These are phyloP conservation scores for Parotia lawesii DNA, from an alignment of 2,113 vertebrate species.

Conservation along the genomic window DNA sequence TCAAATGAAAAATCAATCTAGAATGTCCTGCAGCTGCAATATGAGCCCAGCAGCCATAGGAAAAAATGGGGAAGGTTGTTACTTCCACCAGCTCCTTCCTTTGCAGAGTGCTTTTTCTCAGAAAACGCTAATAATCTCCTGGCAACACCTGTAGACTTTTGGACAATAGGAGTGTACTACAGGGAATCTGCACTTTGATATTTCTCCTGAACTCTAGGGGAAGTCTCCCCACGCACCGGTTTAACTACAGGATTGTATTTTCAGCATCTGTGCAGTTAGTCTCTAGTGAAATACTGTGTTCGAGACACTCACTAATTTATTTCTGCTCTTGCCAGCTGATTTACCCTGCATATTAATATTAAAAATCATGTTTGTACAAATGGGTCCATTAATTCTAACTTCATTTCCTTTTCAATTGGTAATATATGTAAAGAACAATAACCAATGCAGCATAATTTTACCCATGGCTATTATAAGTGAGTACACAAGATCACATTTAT, in stretches of 20 bases:
- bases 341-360: conserved; percentile 38
- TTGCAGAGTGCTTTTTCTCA: background rate
- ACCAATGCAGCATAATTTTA: conserved; percentile 36
- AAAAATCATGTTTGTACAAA: conserved; percentile 36
- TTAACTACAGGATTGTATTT: background rate
- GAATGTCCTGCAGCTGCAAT: background rate
- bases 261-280: background rate
- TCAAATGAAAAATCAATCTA: background rate
- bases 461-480: background rate
- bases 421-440: conserved; percentile 46
- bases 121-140: conserved; percentile 16
- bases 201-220: background rate
- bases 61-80: background rate
- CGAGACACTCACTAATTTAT: background rate
- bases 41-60: background rate
- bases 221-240: background rate
- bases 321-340: conserved; percentile 6
- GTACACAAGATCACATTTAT: background rate
- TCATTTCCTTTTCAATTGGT: conserved; percentile 23
- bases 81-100: background rate
- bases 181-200: background rate
- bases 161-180: background rate
- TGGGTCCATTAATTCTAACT: conserved; percentile 51
- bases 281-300: conserved; percentile 12
- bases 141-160: background rate